Percentiles rank a stretch among this genome's conserved stretches.
Evolutionary conservation across 1,140 invertebrate species (phyloP).

Genomic region (Rhizoglyphus robini): DNA sequence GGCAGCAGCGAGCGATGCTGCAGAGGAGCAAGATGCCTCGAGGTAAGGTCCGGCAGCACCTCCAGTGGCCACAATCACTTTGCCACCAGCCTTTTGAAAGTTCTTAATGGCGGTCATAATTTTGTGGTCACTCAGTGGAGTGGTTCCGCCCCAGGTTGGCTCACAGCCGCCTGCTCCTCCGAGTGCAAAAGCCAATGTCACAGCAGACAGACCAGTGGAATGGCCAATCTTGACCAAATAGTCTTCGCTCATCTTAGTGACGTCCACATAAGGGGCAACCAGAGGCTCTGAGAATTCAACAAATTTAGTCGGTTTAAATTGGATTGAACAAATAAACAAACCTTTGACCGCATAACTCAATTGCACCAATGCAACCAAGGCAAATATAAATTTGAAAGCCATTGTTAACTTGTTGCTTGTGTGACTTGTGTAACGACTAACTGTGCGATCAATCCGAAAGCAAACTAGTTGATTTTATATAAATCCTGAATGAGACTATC

Average conservation of each 20-base stretch:
- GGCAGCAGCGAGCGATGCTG: conserved; percentile 20
- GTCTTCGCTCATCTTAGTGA: conserved; percentile 3
- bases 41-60: conserved; percentile 29
- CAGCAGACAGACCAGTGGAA: conserved; percentile 23
- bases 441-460: too few species aligned
- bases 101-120: conserved; percentile 25
- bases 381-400: too few species aligned
- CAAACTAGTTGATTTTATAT: too few species aligned
- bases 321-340: too few species aligned
- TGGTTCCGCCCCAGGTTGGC: conserved; percentile 28
- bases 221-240: conserved; percentile 24
- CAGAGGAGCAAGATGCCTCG: conserved; percentile 24
- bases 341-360: too few species aligned
- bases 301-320: too few species aligned
- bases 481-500: too few species aligned
- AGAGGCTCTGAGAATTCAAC: conserved; percentile 3
- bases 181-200: conserved; percentile 27
- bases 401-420: too few species aligned
- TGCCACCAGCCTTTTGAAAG: conserved; percentile 25
- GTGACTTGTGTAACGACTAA: too few species aligned
- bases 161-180: conserved; percentile 25
- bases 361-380: too few species aligned
- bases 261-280: conserved; percentile 20
- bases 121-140: conserved; percentile 22
- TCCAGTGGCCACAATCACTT: conserved; percentile 24